Evolutionary conservation across 23 tunicate species (phyloP), one percentile per base, ranked within the genome.

Genomic region (Ascidia mentula): DNA sequence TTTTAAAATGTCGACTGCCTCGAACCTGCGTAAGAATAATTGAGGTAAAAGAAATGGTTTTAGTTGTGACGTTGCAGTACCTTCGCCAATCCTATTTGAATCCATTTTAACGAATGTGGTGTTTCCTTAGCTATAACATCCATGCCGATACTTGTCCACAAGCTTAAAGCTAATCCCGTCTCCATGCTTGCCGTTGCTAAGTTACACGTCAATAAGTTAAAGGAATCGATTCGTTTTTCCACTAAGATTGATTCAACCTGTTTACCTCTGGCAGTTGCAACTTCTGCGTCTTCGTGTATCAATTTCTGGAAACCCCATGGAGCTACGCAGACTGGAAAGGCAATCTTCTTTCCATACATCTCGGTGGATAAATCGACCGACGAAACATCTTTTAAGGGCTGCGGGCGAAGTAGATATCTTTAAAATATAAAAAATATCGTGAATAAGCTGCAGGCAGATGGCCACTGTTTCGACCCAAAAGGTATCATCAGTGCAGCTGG

Each of bases 371-470:
- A 28, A 42, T 81, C 81, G 38, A 87, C 72, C 18, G 0, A 35
- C 8, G 91, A 87, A 24, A 87, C 86, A 46, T 87, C 86, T 40
- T 76, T 69, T 32, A 87, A 40, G 3, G 81, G 77, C 18, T 9
- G 73, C 7, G 91, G 91, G 36, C 81, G 86, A 45, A 87, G 75
- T 40, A 82, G 75, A 87, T 85, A 87, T 74, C 84, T 80, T n/a
- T n/a, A n/a, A n/a, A n/a, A n/a, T n/a, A n/a, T n/a, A n/a, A n/a
- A n/a, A n/a, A n/a, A n/a, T n/a, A n/a, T n/a, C n/a, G n/a, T n/a
- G n/a, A n/a, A n/a, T n/a, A n/a, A n/a, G n/a, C n/a, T n/a, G n/a
- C n/a, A n/a, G n/a, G n/a, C n/a, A n/a, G n/a, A n/a, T n/a, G n/a
- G n/a, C n/a, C n/a, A n/a, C n/a, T n/a, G n/a, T n/a, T n/a, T n/a